Base-by-base conservation (phyloP, 2,888 invertebrate species). In the Drosophila antonietae region DNA sequence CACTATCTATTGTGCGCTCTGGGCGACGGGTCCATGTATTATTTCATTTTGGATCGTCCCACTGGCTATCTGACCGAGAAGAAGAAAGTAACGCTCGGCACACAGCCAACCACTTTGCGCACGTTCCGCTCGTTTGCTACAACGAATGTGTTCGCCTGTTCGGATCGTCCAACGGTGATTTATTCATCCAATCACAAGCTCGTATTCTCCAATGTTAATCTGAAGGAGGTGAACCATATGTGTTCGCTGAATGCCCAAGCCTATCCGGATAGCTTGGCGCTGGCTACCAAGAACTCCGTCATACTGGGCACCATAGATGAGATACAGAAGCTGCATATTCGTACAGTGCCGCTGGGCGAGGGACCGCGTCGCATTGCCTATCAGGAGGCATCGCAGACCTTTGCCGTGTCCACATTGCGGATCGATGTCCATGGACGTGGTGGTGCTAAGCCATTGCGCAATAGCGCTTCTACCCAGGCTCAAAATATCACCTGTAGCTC, bases 151-250 rank as follows among this genome's bases (percentile, higher is more conserved):
- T 99, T 99, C 94, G 99, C 99, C 28, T 99, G 99, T 93, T 99
- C 98, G 0, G 99, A 99, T 93, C 95, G 99, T 57, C 99, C 99
- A 0, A 99, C 99, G 0, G 99, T 99, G 15, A 99, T 99, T 81
- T 99, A 99, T 94, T 99, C 98, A 7, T 98, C 98, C n/a, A 99
- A 99, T 93, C 98, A 98, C 92, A 99, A 99, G 93, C 94, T 99
- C 39, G 98, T 99, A 4, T 99, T 99, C 93, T 98, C 98, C n/a
- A 99, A 99, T 93, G 99, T 98, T 2, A 98, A 98, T 92, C 94
- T 98, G 60, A 97, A 97, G 90, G 97, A 97, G 92, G 98, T 99
- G 0, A 97, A 97, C 89, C 98, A 99, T 91, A 99, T 99, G 98
- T 99, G 99, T 93, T 98, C 98, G 0, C 93, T 99, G 23, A 98